Conservation (phyloP, 1,140 invertebrate genomes). For the Caerostris extrusa region DNA sequence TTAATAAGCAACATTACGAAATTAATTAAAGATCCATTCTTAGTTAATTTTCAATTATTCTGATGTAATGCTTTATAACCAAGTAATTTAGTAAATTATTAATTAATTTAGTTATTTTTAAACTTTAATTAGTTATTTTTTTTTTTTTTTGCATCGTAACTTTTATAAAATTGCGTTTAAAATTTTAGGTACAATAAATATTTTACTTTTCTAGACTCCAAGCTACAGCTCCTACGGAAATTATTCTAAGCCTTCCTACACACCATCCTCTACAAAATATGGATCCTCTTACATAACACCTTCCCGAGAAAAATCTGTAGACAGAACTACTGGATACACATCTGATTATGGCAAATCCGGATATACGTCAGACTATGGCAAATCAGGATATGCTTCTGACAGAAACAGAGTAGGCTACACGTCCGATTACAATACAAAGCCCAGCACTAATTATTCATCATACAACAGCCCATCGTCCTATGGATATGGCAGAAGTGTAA, state of each 20-base stretch:
- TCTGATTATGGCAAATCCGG: conserved; percentile 77
- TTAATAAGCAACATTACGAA: too few relatives aligned
- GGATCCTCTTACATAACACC: conserved; percentile 54
- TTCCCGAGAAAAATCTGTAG: conserved; percentile 63
- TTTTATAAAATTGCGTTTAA: too few relatives aligned
- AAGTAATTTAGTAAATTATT: too few relatives aligned
- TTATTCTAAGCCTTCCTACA: conserved; percentile 64
- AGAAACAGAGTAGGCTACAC: conserved; percentile 64
- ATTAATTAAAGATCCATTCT: too few relatives aligned
- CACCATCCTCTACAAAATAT: conserved; percentile 37
- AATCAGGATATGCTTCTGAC: conserved; percentile 73
- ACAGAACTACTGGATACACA: conserved; percentile 70
- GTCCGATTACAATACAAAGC: conserved; percentile 68
- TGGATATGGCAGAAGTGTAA: conserved; percentile 49
- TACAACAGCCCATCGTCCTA: conserved; percentile 27
- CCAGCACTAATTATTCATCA: conserved; percentile 10
- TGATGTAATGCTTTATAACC: too few relatives aligned
- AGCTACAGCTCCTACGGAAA: conserved; percentile 47
- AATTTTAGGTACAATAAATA: not conserved
- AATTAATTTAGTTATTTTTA: too few relatives aligned
- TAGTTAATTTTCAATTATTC: too few relatives aligned
- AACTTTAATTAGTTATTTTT: not conserved
- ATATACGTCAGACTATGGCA: conserved; percentile 77
- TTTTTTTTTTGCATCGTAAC: not conserved
- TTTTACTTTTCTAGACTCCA: conserved; percentile 57